Conservation (phyloP, 2,113 vertebrate genomes). For the Crotalus horridus region DNA sequence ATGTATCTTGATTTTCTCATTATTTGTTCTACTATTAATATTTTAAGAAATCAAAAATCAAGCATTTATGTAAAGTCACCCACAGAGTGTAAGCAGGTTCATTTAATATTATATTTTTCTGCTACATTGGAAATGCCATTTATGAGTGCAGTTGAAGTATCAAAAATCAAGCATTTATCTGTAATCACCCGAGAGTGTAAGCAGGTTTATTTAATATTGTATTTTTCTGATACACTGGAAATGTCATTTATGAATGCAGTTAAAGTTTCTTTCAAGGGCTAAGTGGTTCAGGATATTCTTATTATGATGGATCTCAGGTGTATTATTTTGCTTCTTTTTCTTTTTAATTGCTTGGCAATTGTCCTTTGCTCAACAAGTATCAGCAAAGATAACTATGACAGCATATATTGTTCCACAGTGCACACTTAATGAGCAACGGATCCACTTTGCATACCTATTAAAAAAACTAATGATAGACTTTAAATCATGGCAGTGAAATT, state of each 20-base stretch:
- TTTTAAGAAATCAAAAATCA: background rate
- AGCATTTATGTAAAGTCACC: background rate
- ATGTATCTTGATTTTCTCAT: background rate
- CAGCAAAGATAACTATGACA: background rate
- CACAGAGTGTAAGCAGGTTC: background rate
- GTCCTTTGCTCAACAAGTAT: background rate
- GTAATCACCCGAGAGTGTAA: background rate
- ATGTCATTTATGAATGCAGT: background rate
- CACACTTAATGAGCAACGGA: background rate
- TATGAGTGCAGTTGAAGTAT: background rate
- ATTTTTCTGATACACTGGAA: background rate
- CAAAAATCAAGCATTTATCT: background rate
- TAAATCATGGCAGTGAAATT: background rate
- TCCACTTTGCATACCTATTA: background rate
- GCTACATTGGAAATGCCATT: background rate
- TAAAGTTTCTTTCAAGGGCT: background rate
- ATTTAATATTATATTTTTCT: background rate
- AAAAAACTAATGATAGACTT: background rate
- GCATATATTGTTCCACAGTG: background rate
- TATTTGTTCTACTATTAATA: background rate
- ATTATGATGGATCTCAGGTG: background rate
- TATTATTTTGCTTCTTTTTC: background rate
- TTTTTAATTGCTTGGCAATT: background rate
- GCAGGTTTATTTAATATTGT: background rate
- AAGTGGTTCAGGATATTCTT: background rate